Evolutionary conservation across 1,140 invertebrate species (phyloP).

Genomic region (Musca domestica): DNA sequence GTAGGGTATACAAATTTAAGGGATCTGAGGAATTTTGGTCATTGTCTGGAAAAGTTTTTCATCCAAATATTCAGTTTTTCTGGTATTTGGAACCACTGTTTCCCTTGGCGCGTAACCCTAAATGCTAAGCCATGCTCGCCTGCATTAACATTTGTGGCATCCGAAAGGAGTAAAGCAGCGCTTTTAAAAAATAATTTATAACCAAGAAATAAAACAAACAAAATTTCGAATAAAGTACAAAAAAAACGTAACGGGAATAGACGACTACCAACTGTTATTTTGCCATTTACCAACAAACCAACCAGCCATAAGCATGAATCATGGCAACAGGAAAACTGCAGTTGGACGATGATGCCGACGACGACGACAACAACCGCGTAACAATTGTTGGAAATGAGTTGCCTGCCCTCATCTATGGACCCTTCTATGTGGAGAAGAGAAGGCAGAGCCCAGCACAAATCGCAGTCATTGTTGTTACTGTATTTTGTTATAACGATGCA

Average conservation of each 20-base stretch:
- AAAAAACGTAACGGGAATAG: not conserved
- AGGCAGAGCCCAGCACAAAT: not conserved
- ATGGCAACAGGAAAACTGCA: not conserved
- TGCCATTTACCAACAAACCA: no score
- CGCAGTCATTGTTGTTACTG: not conserved
- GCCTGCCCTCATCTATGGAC: no score
- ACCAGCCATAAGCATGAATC: no score
- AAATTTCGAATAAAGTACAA: not conserved
- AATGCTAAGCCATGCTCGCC: not conserved
- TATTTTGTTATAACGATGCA: conserved; percentile 5
- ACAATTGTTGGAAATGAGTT: no score
- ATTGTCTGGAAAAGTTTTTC: no score
- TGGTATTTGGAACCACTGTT: not conserved
- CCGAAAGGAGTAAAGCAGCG: not conserved
- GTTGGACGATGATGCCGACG: not conserved
- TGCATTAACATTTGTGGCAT: not conserved
- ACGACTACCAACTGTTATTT: no score
- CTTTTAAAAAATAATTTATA: not conserved
- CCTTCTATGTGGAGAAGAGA: no score
- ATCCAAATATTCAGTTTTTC: no score
- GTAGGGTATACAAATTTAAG: no score
- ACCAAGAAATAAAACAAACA: conserved; percentile 5
- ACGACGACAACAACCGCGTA: no score
- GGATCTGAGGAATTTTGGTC: no score
- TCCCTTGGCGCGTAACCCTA: not conserved